Percentiles rank a stretch among this genome's conserved stretches.
phyloP scores from a whole-genome alignment of 2,113 vertebrate genomes.

The Fulmarus glacialis region DNA sequence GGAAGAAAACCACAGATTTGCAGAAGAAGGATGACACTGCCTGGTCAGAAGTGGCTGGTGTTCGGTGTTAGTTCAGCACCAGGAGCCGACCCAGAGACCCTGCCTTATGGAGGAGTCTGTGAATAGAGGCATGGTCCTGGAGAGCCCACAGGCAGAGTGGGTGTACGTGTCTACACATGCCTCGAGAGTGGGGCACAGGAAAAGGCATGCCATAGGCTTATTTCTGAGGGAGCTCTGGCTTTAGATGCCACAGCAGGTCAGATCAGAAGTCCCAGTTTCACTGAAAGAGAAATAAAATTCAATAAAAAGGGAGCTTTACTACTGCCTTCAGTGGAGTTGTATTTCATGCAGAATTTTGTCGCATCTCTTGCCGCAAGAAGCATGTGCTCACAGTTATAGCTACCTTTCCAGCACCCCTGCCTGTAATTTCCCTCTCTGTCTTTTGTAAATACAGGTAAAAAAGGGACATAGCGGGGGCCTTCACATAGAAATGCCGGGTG shows the following conservation, averaged over 20 bases:
- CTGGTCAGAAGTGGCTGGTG: not conserved
- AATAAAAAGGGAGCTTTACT: not conserved
- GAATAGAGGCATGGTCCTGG: not conserved
- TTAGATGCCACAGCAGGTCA: not conserved
- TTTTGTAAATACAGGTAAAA: not conserved
- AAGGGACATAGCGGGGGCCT: fast-evolving
- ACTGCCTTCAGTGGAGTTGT: not conserved
- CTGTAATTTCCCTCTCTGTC: not conserved
- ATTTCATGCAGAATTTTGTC: not conserved
- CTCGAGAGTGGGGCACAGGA: fast-evolving
- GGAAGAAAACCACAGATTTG: not conserved
- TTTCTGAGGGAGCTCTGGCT: not conserved
- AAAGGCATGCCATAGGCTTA: not conserved
- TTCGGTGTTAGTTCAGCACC: not conserved
- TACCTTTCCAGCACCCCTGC: not conserved
- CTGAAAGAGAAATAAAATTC: not conserved
- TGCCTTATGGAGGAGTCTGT: not conserved
- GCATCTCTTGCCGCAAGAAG: not conserved
- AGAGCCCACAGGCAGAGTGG: not conserved
- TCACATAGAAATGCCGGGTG: not conserved
- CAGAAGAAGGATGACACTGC: not conserved
- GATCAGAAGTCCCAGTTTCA: not conserved
- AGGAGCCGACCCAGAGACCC: not conserved
- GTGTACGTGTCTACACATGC: fast-evolving
- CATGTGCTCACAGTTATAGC: not conserved